Evolutionary conservation across 2,797 vertebrate species (phyloP).

Genomic region (Notolepis coatsorum): DNA sequence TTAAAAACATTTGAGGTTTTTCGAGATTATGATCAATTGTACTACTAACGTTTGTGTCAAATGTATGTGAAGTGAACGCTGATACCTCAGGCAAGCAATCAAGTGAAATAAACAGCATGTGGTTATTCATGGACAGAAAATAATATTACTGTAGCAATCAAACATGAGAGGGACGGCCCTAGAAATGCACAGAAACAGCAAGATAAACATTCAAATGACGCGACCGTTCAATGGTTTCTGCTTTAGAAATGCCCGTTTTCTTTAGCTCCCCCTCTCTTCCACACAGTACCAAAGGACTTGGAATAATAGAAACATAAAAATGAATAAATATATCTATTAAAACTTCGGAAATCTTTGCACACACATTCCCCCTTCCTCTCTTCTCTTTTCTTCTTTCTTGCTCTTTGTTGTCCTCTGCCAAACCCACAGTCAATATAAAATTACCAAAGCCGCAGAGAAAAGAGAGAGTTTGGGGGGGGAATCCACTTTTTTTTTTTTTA

Average conservation of each 20-base stretch:
- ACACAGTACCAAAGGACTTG: conserved; percentile 46
- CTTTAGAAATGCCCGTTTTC: conserved; percentile 19
- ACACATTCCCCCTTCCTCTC: conserved; percentile 20
- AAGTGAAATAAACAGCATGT: conserved; percentile 51
- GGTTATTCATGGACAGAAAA: conserved; percentile 30
- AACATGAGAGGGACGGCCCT: conserved; percentile 18
- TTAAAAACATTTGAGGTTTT: background rate
- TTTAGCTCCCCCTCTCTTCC: conserved; percentile 12
- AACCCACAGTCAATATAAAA: conserved; percentile 88
- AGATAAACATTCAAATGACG: conserved; percentile 33
- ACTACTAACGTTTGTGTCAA: conserved; percentile 11
- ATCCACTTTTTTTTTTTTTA: conserved; percentile 85
- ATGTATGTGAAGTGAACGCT: conserved; percentile 20
- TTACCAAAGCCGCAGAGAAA: conserved; percentile 80
- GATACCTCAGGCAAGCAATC: conserved; percentile 30
- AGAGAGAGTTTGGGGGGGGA: conserved; percentile 51
- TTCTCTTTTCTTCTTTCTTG: conserved; percentile 63
- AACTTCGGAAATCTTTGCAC: conserved; percentile 65
- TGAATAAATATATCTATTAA: conserved; percentile 81
- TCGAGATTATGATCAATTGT: conserved; percentile 1
- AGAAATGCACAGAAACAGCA: conserved; percentile 3
- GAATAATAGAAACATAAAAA: conserved; percentile 77
- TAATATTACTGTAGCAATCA: conserved; percentile 35
- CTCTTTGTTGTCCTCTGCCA: conserved; percentile 82
- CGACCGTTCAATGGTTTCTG: conserved; percentile 52